Conservation (phyloP, 2,888 invertebrate species). For the Drosophila dives region DNA sequence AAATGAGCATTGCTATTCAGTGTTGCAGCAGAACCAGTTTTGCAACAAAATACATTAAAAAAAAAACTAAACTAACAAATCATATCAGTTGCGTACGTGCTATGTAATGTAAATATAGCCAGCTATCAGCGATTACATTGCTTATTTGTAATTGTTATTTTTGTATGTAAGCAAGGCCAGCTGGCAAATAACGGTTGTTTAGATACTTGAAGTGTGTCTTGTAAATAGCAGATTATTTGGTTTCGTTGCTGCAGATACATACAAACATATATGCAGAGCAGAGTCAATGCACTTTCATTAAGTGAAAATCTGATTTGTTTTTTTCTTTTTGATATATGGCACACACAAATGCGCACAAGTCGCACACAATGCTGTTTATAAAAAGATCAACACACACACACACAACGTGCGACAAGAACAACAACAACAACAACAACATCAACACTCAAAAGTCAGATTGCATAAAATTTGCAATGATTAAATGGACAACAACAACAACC, state of each 20-base stretch:
- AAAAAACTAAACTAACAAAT: slow-evolving; percentile 8
- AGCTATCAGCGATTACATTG: slow-evolving; percentile 26
- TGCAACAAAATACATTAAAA: neutral
- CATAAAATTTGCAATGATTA: slow-evolving; percentile 79
- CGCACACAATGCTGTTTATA: slow-evolving; percentile 47
- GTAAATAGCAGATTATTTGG: slow-evolving; percentile 1
- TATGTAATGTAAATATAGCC: slow-evolving; percentile 33
- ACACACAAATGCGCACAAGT: slow-evolving; percentile 36
- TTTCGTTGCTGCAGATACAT: neutral
- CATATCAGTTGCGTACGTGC: neutral
- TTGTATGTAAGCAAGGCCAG: slow-evolving; percentile 13
- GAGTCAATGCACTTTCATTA: slow-evolving; percentile 69
- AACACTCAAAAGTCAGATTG: slow-evolving; percentile 63
- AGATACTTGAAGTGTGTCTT: slow-evolving; percentile 7
- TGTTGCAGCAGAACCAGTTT: slow-evolving; percentile 40
- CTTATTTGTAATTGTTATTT: slow-evolving; percentile 5
- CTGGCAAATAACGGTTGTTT: slow-evolving; percentile 10
- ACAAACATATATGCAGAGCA: neutral
- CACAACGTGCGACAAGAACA: slow-evolving; percentile 12
- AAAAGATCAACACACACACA: slow-evolving; percentile 58
- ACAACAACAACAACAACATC: slow-evolving; percentile 16
- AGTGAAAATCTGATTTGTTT: slow-evolving; percentile 35
- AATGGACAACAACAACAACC: slow-evolving; percentile 47
- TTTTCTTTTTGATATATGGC: slow-evolving; percentile 42
- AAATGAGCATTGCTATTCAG: slow-evolving; percentile 9